Evolutionary conservation across 2,113 vertebrate species (phyloP), one percentile per base, ranked within the genome.

Genomic region (Mixornis gularis): DNA sequence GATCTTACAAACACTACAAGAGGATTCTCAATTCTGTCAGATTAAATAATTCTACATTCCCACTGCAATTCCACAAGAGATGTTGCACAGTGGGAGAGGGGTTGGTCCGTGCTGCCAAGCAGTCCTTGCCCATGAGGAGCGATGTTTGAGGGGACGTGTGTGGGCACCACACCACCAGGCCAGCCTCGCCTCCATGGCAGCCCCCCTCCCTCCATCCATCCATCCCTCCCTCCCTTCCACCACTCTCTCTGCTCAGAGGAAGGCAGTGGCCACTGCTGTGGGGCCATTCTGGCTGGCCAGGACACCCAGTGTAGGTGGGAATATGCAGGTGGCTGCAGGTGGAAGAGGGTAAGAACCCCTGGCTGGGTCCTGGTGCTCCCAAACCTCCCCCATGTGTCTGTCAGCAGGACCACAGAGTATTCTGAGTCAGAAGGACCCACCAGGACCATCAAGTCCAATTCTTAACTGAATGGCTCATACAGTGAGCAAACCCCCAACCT

Each of bases 131-230:
- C 46, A 32, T 0, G 3, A 48, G 32, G 34, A 73, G 59, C 0
- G 0, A 41, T 25, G 25, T 34, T 30, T 58, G 69, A 49, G 43
- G 30, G 16, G 36, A 29, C 0, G 0, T 10, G n/a, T 27, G 34
- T 41, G 70, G 56, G 30, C 60, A 29, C 19, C 43, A 74, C 2
- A 7, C 7, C 51, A 48, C 20, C 16, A 30, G 51, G 24, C 18
- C 9, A 9, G 18, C 13, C 30, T 19, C 0, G 0, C 29, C n/a
- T 34, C n/a, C n/a, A 58, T 15, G 24, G 55, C 55, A 58, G 55
- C 60, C 56, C 46, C 55, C 55, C 7, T 43, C 36, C 53, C 14
- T 44, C 18, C 8, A 18, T 44, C 43, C 43, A 8, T 44, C 43
- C 16, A 7, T 26, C n/a, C 7, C 2, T 60, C 36, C n/a, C 52